Evolutionary conservation across 2,888 invertebrate species (phyloP).

Genomic region (Stenolophus ochropezus): DNA sequence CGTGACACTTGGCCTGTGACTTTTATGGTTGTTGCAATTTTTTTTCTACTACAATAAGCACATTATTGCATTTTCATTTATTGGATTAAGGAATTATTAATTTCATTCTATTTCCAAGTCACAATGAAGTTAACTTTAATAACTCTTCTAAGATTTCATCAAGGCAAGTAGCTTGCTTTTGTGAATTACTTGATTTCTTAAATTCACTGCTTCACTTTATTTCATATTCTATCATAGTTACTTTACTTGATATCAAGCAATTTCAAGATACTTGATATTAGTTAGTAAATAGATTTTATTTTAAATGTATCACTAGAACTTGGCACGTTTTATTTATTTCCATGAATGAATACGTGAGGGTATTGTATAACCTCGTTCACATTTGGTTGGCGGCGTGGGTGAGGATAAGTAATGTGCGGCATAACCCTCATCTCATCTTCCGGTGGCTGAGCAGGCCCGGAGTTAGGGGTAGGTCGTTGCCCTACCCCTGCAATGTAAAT

Average conservation of each 20-base stretch:
- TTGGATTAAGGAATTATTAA: not conserved
- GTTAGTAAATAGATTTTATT: not conserved
- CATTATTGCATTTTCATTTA: not conserved
- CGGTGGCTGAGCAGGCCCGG: slow-evolving; percentile 39
- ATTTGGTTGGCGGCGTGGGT: slow-evolving; percentile 12
- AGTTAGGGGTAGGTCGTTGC: not conserved
- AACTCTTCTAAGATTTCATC: too few species aligned
- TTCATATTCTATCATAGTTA: too few species aligned
- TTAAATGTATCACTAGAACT: not conserved
- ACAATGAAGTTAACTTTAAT: too few species aligned
- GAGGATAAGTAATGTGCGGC: slow-evolving; percentile 50
- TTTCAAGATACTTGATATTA: too few species aligned
- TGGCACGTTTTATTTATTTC: too few species aligned
- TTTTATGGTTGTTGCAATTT: slow-evolving; percentile 26
- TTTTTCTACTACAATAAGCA: not conserved
- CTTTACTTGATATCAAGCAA: too few species aligned
- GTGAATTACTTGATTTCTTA: too few species aligned
- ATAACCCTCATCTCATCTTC: slow-evolving; percentile 50
- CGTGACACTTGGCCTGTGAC: slow-evolving; percentile 28
- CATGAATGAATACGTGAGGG: not conserved
- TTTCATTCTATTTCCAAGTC: too few species aligned
- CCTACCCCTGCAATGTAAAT: slow-evolving; percentile 24
- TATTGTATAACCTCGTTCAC: not conserved
- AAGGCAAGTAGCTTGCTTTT: too few species aligned
- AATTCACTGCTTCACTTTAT: too few species aligned